These are phyloP conservation scores for Aleiodes leptofemur DNA, from an alignment of 2,888 invertebrate genomes.

Conservation along the genomic window DNA sequence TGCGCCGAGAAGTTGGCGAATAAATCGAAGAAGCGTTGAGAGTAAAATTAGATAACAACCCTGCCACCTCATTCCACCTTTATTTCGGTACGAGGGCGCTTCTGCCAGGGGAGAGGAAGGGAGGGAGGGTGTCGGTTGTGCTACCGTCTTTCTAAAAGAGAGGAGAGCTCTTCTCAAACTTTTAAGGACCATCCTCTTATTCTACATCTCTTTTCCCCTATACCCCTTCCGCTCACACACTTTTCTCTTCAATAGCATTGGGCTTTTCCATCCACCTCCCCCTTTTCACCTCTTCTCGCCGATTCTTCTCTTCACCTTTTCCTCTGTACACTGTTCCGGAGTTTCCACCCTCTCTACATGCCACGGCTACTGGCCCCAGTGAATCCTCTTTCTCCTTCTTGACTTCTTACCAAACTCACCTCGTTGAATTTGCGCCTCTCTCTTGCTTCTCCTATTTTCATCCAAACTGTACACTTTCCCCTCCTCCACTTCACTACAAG, in stretches of 20 bases:
- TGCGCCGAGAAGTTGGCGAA: constrained; percentile 75
- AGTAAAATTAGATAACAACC: constrained; percentile 76
- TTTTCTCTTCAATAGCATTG: constrained; percentile 32
- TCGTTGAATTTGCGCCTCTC: constrained; percentile 38
- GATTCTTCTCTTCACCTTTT: constrained; percentile 23
- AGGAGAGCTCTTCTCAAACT: constrained; percentile 57
- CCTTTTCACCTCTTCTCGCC: constrained; percentile 15
- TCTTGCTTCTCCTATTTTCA: constrained; percentile 22
- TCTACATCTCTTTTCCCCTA: constrained; percentile 41
- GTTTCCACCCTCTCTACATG: neutral
- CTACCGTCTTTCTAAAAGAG: constrained; percentile 48
- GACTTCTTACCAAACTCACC: constrained; percentile 43
- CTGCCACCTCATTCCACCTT: constrained; percentile 56
- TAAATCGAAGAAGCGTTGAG: constrained; percentile 76
- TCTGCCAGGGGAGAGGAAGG: neutral
- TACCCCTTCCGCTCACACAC: constrained; percentile 20
- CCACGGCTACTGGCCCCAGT: constrained; percentile 15
- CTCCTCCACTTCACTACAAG: neutral
- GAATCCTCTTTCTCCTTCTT: constrained; percentile 51
- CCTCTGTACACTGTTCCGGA: constrained; percentile 22
- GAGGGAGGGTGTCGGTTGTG: neutral
- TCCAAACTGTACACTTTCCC: neutral
- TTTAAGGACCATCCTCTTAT: constrained; percentile 66
- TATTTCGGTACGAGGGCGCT: constrained; percentile 56
- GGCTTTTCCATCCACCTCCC: constrained; percentile 46